Base-by-base conservation (phyloP, 1,140 invertebrate genomes). In the Drosophila subpulchrella region DNA sequence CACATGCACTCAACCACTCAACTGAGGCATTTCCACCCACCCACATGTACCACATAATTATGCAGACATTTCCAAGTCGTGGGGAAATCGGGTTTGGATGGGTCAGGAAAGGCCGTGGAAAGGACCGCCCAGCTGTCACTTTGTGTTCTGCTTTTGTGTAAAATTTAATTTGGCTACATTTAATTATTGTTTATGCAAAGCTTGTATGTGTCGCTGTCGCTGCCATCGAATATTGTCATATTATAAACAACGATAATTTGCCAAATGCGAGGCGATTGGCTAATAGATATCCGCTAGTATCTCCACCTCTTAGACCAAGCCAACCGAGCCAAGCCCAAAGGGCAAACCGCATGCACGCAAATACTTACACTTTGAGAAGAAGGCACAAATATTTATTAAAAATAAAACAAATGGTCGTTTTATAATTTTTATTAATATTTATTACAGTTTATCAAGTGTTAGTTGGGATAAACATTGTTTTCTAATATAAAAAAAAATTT, bases 161-260 rank as follows among this genome's bases (percentile, higher is more conserved):
- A 88, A 89, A 84, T 84, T 83, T 81, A 84, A 88, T 88, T 88
- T 89, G 85, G 81, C 80, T 74, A 81, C 84, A 89, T 84, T 89
- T 89, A 89, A 89, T 90, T 88, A 88, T 88, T 89, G 84, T 89
- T 88, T 89, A 84, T 89, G 77, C 50, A 67, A 32, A 46, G 47
- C 67, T 57, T 68, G 73, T 59, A 54, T 20, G 10, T 66, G 63
- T 48, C 61, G 60, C 38, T 57, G 36, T 60, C 48, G 36, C 56
- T 67, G 42, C 56, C 53, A 74, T 59, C 32, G 54, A 30, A 63
- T 62, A 68, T 67, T 73, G 60, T 53, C 47, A 72, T 83, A 75
- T 75, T 70, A 60, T 57, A 46, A 63, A 63, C 76, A 68, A 72
- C 55, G 78, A 81, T 81, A 72, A 85, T 85, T 72, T 67, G 61